phyloP scores from a whole-genome alignment of 2,888 invertebrate species.

The Athalia circularis region DNA sequence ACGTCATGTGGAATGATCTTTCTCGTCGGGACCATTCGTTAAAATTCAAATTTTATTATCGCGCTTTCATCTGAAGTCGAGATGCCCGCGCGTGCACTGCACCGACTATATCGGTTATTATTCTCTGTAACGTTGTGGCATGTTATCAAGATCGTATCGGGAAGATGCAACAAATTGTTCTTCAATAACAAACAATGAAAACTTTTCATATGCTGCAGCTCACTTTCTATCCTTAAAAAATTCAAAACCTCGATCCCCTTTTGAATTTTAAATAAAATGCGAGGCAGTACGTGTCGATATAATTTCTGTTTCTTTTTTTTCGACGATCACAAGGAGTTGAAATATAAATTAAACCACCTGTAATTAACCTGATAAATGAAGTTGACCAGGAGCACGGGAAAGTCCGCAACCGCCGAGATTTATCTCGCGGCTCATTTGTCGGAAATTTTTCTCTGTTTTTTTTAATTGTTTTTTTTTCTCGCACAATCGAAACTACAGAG shows the following conservation, averaged over 20 bases:
- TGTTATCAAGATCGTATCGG: constrained; percentile 14
- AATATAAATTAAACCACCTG: too few species aligned
- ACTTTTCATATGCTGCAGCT: neutral
- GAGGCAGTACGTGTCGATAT: too few species aligned
- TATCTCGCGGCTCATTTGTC: too few species aligned
- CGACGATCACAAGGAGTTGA: too few species aligned
- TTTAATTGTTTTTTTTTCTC: too few species aligned
- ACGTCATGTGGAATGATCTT: constrained; percentile 1
- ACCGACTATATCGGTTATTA: neutral
- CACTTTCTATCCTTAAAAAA: neutral
- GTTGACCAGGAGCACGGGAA: too few species aligned
- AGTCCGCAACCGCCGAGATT: too few species aligned
- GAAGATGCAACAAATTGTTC: neutral
- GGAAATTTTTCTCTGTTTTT: too few species aligned
- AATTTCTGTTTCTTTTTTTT: too few species aligned
- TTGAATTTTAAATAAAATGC: too few species aligned
- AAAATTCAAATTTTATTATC: constrained; percentile 40
- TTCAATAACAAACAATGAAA: neutral
- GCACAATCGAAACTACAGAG: too few species aligned
- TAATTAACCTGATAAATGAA: too few species aligned
- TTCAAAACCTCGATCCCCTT: neutral
- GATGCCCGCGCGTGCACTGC: neutral
- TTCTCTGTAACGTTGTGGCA: neutral
- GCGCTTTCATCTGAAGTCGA: neutral
- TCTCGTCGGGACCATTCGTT: constrained; percentile 21